Percentiles rank a stretch among this genome's conserved stretches.
phyloP scores from a whole-genome alignment of 37 sponge, comb jelly and placozoan genomes.

The Diacarnus erythraeanus region DNA sequence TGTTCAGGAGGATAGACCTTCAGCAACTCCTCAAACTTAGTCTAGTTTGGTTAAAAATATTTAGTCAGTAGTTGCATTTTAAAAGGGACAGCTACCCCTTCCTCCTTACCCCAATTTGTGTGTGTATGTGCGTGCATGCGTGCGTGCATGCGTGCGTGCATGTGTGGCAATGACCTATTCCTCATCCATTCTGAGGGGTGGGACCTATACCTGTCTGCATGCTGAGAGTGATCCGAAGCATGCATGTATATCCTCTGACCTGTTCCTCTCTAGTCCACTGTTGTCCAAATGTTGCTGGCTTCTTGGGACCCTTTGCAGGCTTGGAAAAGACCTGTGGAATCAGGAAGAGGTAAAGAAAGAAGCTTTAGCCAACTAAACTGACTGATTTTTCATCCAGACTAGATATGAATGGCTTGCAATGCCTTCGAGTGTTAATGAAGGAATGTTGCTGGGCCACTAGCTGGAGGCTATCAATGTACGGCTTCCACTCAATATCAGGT shows the following conservation, averaged over 20 bases:
- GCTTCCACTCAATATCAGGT: conserved; percentile 64
- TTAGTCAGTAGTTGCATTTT: too few species aligned
- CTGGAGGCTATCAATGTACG: conserved; percentile 50
- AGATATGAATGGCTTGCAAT: neutral
- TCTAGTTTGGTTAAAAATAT: conserved; percentile 23
- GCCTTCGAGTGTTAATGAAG: conserved; percentile 15
- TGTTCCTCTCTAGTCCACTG: conserved; percentile 88
- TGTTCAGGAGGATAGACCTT: conserved; percentile 72
- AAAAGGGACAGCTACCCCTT: too few species aligned
- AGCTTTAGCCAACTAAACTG: neutral
- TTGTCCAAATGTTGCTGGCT: conserved; percentile 57
- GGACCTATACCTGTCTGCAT: too few species aligned
- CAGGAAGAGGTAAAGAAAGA: neutral
- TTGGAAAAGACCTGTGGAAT: neutral
- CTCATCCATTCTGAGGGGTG: too few species aligned
- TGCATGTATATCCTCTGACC: conserved; percentile 21
- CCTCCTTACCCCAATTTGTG: neutral
- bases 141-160: neutral
- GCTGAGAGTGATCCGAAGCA: neutral
- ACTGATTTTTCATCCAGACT: conserved; percentile 15
- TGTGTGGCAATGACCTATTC: too few species aligned
- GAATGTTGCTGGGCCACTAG: conserved; percentile 29
- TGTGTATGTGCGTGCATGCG: neutral
- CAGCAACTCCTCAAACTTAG: conserved; percentile 78
- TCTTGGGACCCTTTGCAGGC: conserved; percentile 9